Conservation (phyloP, 2,113 vertebrate genomes). For the Dromiciops gliroides region DNA sequence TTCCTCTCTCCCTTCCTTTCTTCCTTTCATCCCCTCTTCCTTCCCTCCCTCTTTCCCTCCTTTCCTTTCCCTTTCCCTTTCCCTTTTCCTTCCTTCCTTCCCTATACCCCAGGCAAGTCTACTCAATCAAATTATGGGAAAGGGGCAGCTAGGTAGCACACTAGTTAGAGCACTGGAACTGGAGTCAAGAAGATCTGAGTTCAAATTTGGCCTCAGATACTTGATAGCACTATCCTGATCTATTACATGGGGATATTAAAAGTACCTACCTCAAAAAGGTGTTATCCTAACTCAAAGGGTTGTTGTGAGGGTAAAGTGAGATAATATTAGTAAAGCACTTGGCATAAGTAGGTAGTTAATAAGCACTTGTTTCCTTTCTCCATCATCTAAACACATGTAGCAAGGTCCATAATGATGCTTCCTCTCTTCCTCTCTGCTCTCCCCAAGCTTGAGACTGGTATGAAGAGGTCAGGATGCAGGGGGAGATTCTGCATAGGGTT, state of each 20-base stretch:
- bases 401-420: neutral
- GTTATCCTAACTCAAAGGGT: neutral
- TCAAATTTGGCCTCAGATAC: neutral
- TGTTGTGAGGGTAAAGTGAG: neutral
- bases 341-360: neutral
- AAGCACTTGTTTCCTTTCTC: neutral
- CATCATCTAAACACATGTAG: neutral
- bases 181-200: neutral
- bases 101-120: neutral
- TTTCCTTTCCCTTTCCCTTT: neutral
- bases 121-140: neutral
- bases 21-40: neutral
- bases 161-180: neutral
- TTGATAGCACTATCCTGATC: neutral
- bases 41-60: fast-evolving
- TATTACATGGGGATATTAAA: neutral
- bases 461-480: neutral
- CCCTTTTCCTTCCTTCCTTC: no score
- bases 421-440: no score
- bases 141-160: neutral
- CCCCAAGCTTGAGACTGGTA: neutral
- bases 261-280: neutral
- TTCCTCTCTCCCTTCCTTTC: fast-evolving
- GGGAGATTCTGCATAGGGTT: neutral
- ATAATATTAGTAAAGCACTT: neutral